Conservation (phyloP, 2,113 vertebrate species). For the Gila orcuttii region DNA sequence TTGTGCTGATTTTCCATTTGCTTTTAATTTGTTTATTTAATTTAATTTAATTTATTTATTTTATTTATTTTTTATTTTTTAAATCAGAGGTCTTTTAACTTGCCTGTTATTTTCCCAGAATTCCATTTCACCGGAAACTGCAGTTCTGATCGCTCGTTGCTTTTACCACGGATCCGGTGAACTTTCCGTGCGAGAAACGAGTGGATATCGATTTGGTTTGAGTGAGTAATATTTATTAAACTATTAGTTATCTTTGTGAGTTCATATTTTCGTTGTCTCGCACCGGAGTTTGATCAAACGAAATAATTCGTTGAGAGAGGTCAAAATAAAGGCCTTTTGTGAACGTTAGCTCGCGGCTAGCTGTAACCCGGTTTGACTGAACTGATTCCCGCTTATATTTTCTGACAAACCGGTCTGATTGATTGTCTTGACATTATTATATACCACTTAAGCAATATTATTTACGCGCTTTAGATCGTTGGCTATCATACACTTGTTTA, state of each 20-base stretch:
- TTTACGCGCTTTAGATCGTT: background rate
- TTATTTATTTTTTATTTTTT: no score
- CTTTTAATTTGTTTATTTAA: background rate
- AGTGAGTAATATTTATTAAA: constrained; percentile 32
- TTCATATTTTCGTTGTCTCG: background rate
- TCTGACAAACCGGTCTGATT: background rate
- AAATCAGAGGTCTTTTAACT: constrained; percentile 40
- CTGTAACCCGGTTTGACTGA: constrained; percentile 10
- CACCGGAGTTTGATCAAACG: background rate
- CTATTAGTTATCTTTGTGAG: background rate
- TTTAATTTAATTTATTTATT: no score
- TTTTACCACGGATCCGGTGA: constrained; percentile 51
- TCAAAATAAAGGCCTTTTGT: constrained; percentile 14
- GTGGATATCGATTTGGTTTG: constrained; percentile 35
- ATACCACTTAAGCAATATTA: background rate
- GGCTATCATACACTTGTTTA: background rate
- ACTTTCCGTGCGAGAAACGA: constrained; percentile 44
- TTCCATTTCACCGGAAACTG: constrained; percentile 46
- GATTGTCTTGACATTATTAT: background rate
- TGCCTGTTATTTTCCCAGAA: constrained; percentile 34
- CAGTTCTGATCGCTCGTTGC: constrained; percentile 23
- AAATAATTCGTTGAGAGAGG: background rate
- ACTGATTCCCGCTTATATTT: constrained; percentile 32
- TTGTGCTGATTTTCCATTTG: background rate
- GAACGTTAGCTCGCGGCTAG: constrained; percentile 26